Evolutionary conservation across 2,113 vertebrate genomes (phyloP).

Genomic region (Romanogobio albipinnatus): DNA sequence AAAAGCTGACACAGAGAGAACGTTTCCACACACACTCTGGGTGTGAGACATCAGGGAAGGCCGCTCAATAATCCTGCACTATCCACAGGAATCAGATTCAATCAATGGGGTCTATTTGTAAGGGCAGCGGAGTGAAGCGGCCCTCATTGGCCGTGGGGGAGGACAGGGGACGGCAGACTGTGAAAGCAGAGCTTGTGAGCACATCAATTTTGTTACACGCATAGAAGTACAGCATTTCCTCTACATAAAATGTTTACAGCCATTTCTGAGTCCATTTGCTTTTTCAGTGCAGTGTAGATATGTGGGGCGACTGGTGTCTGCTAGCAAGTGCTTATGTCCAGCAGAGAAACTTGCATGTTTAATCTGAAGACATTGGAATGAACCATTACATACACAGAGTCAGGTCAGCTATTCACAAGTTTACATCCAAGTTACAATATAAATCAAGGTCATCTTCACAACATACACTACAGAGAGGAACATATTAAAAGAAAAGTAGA

Average conservation of each 20-base stretch:
- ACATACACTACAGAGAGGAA: too few relatives aligned
- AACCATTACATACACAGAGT: background rate
- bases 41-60: constrained; percentile 56
- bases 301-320: background rate
- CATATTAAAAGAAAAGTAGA: background rate
- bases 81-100: constrained; percentile 79
- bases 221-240: background rate
- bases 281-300: background rate
- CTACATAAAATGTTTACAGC: background rate
- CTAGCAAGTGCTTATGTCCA: background rate
- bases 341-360: background rate
- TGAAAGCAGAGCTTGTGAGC: background rate
- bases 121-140: constrained; percentile 77
- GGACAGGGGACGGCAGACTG: constrained; percentile 1
- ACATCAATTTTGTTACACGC: background rate
- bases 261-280: background rate
- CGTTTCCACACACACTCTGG: constrained; percentile 55
- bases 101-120: constrained; percentile 83
- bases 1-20: constrained; percentile 58
- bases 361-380: background rate
- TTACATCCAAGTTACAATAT: background rate
- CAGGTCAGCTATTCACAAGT: background rate
- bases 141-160: constrained; percentile 69
- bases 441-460: background rate
- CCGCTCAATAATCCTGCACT: constrained; percentile 77